Conservation (phyloP, 1,140 invertebrate genomes). For the Macrobrachium nipponense region DNA sequence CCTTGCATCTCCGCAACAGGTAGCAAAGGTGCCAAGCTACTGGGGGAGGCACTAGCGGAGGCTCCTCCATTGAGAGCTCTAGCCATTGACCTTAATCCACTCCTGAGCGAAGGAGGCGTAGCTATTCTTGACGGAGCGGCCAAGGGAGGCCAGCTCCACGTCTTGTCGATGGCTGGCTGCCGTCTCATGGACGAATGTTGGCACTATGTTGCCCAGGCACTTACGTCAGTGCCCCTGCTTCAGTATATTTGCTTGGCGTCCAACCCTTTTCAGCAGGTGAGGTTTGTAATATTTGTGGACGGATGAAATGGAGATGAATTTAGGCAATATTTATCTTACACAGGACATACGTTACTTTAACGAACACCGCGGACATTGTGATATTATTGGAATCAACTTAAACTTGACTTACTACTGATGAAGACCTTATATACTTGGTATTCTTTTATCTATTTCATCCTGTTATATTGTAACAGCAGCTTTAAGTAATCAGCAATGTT, state of each 20-base stretch:
- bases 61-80: not conserved
- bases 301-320: not conserved
- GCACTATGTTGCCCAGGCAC: not conserved
- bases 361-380: too few species aligned
- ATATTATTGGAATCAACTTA: too few species aligned
- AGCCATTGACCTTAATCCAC: constrained; percentile 30
- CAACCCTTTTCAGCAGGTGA: constrained; percentile 37
- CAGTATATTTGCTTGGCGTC: constrained; percentile 34
- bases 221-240: not conserved
- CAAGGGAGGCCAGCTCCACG: constrained; percentile 1
- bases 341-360: too few species aligned
- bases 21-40: not conserved
- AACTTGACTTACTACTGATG: too few species aligned
- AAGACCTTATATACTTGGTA: too few species aligned
- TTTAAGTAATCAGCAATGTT: too few species aligned
- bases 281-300: not conserved
- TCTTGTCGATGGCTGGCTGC: constrained; percentile 32
- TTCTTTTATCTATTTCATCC: too few species aligned
- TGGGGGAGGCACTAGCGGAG: constrained; percentile 6
- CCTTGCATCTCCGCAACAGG: not conserved
- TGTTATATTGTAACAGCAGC: too few species aligned
- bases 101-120: not conserved
- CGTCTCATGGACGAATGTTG: constrained; percentile 35
- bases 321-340: too few species aligned
- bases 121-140: constrained; percentile 4